Evolutionary conservation across 2,113 vertebrate species (phyloP), one percentile per base, ranked within the genome.

Genomic region (Elgaria multicarinata): DNA sequence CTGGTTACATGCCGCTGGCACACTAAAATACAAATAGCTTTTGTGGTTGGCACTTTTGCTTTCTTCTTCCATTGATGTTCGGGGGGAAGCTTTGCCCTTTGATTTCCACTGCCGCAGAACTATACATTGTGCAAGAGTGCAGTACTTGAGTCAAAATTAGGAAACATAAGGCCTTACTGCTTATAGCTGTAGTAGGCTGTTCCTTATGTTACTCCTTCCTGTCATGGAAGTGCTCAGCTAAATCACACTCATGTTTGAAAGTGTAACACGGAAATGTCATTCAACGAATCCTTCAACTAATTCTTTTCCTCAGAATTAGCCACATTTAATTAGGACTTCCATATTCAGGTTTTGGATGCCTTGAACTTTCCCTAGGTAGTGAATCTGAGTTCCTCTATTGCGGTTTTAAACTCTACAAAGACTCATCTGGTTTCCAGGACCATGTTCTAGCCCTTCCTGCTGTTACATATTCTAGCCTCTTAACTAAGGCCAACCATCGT

Each of bases 31-130:
- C 16, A 22, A 39, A 77, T 55, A 71, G 28, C 64, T 81, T 85
- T 55, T 89, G 36, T 71, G 46, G 62, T 58, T 85, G 31, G 39
- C 44, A 39, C 66, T 55, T 31, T 85, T 78, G 46, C 26, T 66
- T 90, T 78, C 36, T 78, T 69, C 88, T 79, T 90, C 14, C 66
- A 62, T 79, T 78, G 75, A 79, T 88, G 46, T 66, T 79, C 46
- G 55, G 39, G 26, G 12, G 46, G 33, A 83, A 20, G 26, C 6
- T 74, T 78, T 62, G n/a, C 12, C 36, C 39, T 77, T 62, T 88
- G 28, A 82, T 72, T 71, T 88, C 20, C 44, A 24, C 18, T 71
- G 79, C 67, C 39, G 31, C 55, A 69, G 62, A 24, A 46, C 18
- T 33, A 71, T 79, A 39, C 66, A 53, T 33, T 67, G 22, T 42